Conservation (phyloP, 2,888 invertebrate species). For the Uloborus plumipes region DNA sequence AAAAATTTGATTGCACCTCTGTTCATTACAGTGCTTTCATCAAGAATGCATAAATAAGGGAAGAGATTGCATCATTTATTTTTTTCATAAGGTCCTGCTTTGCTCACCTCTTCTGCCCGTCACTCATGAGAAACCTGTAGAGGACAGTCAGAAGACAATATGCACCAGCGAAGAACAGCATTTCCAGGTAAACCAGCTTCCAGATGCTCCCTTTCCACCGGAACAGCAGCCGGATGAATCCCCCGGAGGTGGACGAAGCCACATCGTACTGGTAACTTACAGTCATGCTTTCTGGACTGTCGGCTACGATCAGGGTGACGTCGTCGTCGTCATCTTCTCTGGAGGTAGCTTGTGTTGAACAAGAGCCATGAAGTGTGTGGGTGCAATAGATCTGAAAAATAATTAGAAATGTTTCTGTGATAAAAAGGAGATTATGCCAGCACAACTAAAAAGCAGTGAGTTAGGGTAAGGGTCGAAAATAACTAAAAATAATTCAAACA, state of each 20-base stretch:
- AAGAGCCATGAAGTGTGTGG: too few relatives aligned
- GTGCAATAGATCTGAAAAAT: too few relatives aligned
- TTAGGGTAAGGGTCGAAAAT: too few relatives aligned
- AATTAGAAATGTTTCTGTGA: too few relatives aligned
- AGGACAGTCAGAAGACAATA: slow-evolving; percentile 74
- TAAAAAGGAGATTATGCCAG: too few relatives aligned
- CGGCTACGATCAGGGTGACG: background rate
- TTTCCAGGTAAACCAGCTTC: slow-evolving; percentile 76
- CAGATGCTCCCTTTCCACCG: slow-evolving; percentile 76
- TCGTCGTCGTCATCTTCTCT: background rate
- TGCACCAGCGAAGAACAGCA: slow-evolving; percentile 72
- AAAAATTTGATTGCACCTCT: too few relatives aligned
- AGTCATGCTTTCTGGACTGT: slow-evolving; percentile 72
- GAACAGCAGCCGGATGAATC: slow-evolving; percentile 75
- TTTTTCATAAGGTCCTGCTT: background rate
- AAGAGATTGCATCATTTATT: too few relatives aligned
- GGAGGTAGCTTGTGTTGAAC: too few relatives aligned
- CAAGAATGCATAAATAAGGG: too few relatives aligned
- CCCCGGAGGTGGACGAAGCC: slow-evolving; percentile 76
- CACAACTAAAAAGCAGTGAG: too few relatives aligned
- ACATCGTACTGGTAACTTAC: slow-evolving; percentile 77
- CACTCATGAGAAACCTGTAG: slow-evolving; percentile 74
- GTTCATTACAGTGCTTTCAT: too few relatives aligned
- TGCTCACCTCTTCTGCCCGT: slow-evolving; percentile 73
- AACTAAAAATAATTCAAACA: too few relatives aligned